These are phyloP conservation scores for Artemia sp. DNA, from an alignment of 2,888 invertebrate genomes.

Conservation along the genomic window DNA sequence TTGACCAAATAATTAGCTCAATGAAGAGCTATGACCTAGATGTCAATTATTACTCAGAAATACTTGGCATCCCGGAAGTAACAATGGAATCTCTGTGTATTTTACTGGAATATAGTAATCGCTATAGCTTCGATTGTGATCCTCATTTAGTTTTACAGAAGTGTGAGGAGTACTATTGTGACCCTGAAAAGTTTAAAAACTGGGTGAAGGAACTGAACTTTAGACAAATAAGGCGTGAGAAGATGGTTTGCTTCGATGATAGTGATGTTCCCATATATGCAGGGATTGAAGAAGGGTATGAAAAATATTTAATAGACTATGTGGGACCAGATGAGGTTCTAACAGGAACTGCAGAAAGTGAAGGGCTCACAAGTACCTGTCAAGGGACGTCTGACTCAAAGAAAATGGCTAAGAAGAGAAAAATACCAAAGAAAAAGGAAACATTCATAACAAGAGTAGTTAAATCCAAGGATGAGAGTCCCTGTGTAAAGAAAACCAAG, in stretches of 20 bases:
- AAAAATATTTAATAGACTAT: not conserved
- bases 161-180: not conserved
- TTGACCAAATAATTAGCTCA: no score
- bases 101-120: not conserved
- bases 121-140: not conserved
- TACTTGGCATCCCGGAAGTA: not conserved
- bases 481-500: no score
- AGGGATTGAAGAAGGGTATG: constrained; percentile 3
- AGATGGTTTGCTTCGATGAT: not conserved
- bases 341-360: no score
- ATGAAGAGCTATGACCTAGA: not conserved
- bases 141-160: not conserved
- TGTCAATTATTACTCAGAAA: constrained; percentile 1
- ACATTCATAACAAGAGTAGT: no score
- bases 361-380: no score
- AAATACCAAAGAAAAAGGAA: no score
- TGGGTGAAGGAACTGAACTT: not conserved
- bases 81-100: not conserved
- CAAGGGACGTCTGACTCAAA: no score
- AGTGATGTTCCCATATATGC: not conserved
- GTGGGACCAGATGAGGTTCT: no score
- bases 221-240: not conserved
- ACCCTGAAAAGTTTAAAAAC: not conserved
- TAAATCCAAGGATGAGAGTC: no score
- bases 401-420: no score